Evolutionary conservation across 2,113 vertebrate genomes (phyloP), one percentile per base, ranked within the genome.

Genomic region (Odocoileus virginianus): DNA sequence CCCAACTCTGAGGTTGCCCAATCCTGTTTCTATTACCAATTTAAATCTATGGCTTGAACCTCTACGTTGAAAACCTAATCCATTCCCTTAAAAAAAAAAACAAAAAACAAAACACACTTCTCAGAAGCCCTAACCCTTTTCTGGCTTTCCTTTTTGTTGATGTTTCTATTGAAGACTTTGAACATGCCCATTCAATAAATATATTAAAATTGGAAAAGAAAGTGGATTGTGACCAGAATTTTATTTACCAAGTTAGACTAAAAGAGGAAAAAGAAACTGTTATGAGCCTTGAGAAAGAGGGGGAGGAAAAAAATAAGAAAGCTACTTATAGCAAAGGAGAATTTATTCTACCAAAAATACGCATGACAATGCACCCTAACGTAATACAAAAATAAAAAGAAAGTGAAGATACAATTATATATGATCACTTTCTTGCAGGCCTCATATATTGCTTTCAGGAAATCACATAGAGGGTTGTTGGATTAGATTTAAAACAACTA

Each of bases 271-370:
- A n/a, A 95, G 97, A 97, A 98, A 98, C 52, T 54, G 0, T 97
- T 98, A 96, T 67, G 81, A 98, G 45, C 85, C 82, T 96, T 88
- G 84, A 97, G 97, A 98, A 89, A 95, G 91, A 76, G 28, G 81
- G 78, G 60, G 79, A 67, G 97, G 71, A 91, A 98, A 98, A 98
- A 98, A 98, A 98, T 96, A 98, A 98, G 97, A 98, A 99, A 98
- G 98, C 97, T 98, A 98, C 98, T 99, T 99, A 99, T 99, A 99
- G 98, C 98, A 99, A 99, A 99, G 99, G 99, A 98, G 98, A 99
- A 99, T 99, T 99, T 99, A 99, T 99, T 99, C 99, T 99, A 99
- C 99, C 98, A 99, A 99, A 99, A 99, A 99, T 99, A 99, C 97
- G 99, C 98, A 99, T 99, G 99, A 99, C 99, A 98, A 99, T 95